phyloP scores from a whole-genome alignment of 1,140 invertebrate genomes.

The Anoplophora glabripennis region DNA sequence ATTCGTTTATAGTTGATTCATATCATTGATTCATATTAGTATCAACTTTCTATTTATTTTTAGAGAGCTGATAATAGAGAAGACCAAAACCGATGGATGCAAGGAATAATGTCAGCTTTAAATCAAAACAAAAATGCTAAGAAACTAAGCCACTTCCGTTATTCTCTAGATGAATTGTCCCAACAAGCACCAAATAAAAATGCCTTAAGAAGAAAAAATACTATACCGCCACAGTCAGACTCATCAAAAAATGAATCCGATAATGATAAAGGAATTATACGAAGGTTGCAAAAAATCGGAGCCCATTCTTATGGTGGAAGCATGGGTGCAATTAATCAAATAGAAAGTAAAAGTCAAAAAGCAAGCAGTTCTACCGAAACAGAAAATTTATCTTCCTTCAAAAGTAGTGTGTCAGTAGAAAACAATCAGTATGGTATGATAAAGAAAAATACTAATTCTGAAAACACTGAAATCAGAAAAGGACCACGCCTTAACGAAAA shows the following conservation, averaged over 20 bases:
- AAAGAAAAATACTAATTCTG: background rate
- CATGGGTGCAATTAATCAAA: background rate
- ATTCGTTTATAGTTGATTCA: too few relatives aligned
- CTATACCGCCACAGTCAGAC: background rate
- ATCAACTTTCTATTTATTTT: slow-evolving; percentile 22
- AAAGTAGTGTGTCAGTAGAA: too few relatives aligned
- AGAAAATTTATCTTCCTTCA: too few relatives aligned
- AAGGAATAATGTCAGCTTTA: slow-evolving; percentile 47
- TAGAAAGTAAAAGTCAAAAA: background rate
- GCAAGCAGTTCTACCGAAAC: background rate
- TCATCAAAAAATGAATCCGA: background rate
- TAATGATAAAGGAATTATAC: slow-evolving; percentile 20
- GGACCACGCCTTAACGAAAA: slow-evolving; percentile 9
- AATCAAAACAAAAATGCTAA: slow-evolving; percentile 32
- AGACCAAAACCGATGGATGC: slow-evolving; percentile 51
- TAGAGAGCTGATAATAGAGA: slow-evolving; percentile 47
- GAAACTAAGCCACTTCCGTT: slow-evolving; percentile 44
- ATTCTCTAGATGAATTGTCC: slow-evolving; percentile 43
- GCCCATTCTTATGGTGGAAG: slow-evolving; percentile 24
- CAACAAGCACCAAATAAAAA: background rate
- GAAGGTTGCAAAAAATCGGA: slow-evolving; percentile 36
- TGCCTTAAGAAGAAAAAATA: background rate
- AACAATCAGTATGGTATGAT: too few relatives aligned
- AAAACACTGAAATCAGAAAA: background rate
- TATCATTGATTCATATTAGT: too few relatives aligned